Base-by-base conservation (phyloP, 2,888 invertebrate species). In the Gymnoscelis rufifasciata region DNA sequence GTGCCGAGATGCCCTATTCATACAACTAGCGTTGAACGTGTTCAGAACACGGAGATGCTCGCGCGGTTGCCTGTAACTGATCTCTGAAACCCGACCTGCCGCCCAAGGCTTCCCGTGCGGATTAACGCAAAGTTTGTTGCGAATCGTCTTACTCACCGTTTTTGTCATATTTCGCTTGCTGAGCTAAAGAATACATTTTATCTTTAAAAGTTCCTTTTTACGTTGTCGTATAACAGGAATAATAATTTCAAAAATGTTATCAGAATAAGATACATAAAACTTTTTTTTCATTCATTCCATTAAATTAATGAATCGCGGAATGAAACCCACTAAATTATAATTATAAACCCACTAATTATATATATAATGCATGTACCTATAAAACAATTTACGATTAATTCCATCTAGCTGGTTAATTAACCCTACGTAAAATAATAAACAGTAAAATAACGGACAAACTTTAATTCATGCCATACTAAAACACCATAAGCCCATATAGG, bases 81-180 rank as follows among this genome's bases (percentile, higher is more conserved):
- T 82, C 66, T 68, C 44, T n/a, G 73, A 50, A 72, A 88, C 69
- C 58, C 62, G 76, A 88, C 65, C 76, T 77, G 60, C 52, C 54
- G 67, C 71, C 78, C 84, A 86, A 87, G 87, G 87, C 74, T 83
- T 78, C 78, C 74, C 74, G 78, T 81, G 71, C 76, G 77, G 75
- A 83, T 80, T 80, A 79, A 69, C 73, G 69, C 61, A 45, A 28
- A 48, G 60, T 69, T 67, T 70, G 74, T 82, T 73, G 74, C 66
- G 64, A 78, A 78, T 69, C 65, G 64, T 67, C 63, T 68, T 71
- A 68, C 55, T 60, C n/a, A n/a, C 52, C 60, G 59, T 62, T 62
- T 55, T 51, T 40, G 40, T 44, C 41, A 51, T 42, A 38, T 52
- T 51, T 41, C 39, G 26, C 42, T 29, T 19, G 19, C 19, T 5